phyloP scores from a whole-genome alignment of 2,888 invertebrate genomes.

The Chrysolina oricalcia region DNA sequence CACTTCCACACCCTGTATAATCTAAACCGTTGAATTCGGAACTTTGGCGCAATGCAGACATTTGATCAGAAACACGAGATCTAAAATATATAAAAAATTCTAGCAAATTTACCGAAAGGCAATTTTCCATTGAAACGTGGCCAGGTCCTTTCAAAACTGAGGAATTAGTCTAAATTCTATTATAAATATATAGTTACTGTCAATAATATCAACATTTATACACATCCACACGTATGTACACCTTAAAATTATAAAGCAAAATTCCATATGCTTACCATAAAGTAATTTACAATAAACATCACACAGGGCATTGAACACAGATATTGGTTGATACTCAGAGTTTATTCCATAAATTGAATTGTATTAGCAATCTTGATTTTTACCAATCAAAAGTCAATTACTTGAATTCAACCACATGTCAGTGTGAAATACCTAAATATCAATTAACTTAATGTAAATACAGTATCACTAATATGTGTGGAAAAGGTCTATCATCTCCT shows the following conservation, averaged over 20 bases:
- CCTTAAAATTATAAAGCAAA: constrained; percentile 45
- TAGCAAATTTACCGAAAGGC: too few species aligned
- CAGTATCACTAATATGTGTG: too few species aligned
- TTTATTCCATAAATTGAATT: too few species aligned
- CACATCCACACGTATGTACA: constrained; percentile 64
- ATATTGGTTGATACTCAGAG: constrained; percentile 5
- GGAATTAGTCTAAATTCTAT: constrained; percentile 29
- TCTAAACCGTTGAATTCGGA: too few species aligned
- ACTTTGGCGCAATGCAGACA: too few species aligned
- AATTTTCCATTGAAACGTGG: too few species aligned
- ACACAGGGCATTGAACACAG: constrained; percentile 25
- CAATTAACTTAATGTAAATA: too few species aligned
- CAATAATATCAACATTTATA: constrained; percentile 67
- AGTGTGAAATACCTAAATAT: constrained; percentile 1
- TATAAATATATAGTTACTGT: constrained; percentile 55
- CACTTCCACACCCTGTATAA: too few species aligned
- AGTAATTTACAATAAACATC: constrained; percentile 22
- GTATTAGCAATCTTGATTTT: too few species aligned
- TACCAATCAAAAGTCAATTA: neutral
- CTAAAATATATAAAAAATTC: too few species aligned
- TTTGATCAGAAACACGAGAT: too few species aligned
- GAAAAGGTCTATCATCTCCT: too few species aligned
- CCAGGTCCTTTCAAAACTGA: constrained; percentile 15
- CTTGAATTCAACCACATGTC: neutral
- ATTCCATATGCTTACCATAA: constrained; percentile 15